Percentiles rank a stretch among this genome's conserved stretches.
Evolutionary conservation across 2,888 invertebrate species (phyloP).

Genomic region (Calameuta idolon): DNA sequence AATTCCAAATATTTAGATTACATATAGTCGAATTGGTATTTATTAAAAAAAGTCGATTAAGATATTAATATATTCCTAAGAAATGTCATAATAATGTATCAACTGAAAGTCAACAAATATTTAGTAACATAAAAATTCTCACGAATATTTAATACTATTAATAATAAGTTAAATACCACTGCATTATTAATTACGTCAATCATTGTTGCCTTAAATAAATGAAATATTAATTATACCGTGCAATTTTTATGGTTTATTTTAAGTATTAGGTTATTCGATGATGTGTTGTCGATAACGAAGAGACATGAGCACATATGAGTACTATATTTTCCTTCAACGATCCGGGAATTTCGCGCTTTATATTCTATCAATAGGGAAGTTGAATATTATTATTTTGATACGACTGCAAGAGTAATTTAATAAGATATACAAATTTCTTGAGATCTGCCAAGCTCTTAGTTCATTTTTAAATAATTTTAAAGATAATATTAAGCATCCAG

Average conservation of each 20-base stretch:
- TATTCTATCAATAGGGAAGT: neutral
- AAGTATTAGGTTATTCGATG: neutral
- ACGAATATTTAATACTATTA: too few species aligned
- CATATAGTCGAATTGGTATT: neutral
- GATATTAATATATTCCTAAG: neutral
- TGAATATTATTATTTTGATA: neutral
- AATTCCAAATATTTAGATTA: neutral
- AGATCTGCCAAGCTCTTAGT: too few species aligned
- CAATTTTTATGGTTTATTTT: neutral
- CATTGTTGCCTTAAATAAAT: neutral
- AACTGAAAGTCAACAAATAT: neutral
- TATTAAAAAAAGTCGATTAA: neutral
- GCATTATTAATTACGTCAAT: neutral
- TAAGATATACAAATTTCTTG: too few species aligned
- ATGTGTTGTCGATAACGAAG: neutral
- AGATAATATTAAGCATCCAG: too few species aligned
- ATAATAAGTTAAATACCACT: too few species aligned
- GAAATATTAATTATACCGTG: neutral
- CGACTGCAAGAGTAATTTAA: neutral
- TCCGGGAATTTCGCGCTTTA: neutral
- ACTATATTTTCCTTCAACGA: neutral
- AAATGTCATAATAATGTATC: neutral
- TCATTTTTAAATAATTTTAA: too few species aligned
- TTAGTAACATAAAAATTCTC: too few species aligned
- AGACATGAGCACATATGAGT: neutral